Evolutionary conservation across 2,797 vertebrate genomes (phyloP).

Genomic region (Eupleurogrammus muticus): DNA sequence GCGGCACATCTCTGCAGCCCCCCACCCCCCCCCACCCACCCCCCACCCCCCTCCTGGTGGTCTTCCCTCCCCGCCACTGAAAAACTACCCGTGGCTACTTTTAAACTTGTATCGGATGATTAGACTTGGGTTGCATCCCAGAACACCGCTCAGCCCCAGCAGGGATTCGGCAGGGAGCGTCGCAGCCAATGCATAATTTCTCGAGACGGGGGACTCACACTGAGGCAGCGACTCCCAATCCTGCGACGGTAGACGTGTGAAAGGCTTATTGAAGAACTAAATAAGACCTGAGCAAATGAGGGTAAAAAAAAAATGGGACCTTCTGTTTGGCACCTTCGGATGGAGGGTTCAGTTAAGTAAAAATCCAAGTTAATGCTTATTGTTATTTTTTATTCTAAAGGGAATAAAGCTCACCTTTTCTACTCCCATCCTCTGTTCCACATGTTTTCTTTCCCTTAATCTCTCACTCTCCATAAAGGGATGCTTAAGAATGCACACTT

Average conservation of each 20-base stretch:
- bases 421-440: conserved; percentile 31
- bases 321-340: conserved; percentile 42
- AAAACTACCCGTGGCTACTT: conserved; percentile 76
- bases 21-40: too few relatives aligned
- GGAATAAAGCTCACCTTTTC: conserved; percentile 51
- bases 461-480: conserved; percentile 46
- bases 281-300: conserved; percentile 55
- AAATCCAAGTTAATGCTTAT: conserved; percentile 60
- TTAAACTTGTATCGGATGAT: conserved; percentile 79
- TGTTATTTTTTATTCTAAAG: conserved; percentile 41
- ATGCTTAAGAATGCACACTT: conserved; percentile 45
- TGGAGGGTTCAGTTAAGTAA: conserved; percentile 41
- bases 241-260: conserved; percentile 68
- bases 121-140: conserved; percentile 81
- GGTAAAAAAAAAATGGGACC: conserved; percentile 30
- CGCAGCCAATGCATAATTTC: conserved; percentile 80
- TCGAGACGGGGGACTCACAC: conserved; percentile 79
- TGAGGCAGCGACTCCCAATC: conserved; percentile 72
- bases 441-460: conserved; percentile 40
- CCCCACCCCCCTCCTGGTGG: conserved; percentile 58
- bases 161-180: conserved; percentile 76
- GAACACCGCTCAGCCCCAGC: conserved; percentile 75
- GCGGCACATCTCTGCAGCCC: conserved; percentile 58
- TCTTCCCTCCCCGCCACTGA: conserved; percentile 47
- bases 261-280: conserved; percentile 69